Percentiles rank a stretch among this genome's conserved stretches.
These are phyloP conservation scores for Otis tarda DNA, from an alignment of 2,113 vertebrate genomes.

Conservation along the genomic window DNA sequence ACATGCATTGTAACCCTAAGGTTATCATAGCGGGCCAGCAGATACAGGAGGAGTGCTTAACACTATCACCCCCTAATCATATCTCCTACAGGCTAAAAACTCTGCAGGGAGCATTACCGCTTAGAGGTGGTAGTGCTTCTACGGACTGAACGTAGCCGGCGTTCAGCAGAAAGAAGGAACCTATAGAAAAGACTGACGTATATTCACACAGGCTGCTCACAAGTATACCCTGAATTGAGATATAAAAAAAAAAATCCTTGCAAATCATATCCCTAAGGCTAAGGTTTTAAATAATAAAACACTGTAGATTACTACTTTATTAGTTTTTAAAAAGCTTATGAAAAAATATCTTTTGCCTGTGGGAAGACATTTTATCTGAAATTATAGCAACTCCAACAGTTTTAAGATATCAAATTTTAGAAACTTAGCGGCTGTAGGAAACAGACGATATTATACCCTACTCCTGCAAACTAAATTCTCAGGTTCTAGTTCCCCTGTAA, in stretches of 20 bases:
- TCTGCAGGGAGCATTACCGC: constrained; percentile 72
- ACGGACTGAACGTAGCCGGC: constrained; percentile 44
- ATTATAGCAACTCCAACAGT: constrained; percentile 72
- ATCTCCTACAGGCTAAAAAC: constrained; percentile 79
- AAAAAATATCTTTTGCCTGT: constrained; percentile 78
- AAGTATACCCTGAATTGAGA: constrained; percentile 48
- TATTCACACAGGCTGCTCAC: constrained; percentile 4
- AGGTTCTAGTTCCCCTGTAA: constrained; percentile 40
- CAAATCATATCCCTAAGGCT: constrained; percentile 72
- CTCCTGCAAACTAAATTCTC: constrained; percentile 67
- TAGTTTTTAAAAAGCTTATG: constrained; percentile 77
- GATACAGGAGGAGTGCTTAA: constrained; percentile 81
- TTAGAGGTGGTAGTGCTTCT: constrained; percentile 54
- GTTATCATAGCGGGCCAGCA: constrained; percentile 83
- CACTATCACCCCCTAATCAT: constrained; percentile 83
- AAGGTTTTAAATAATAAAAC: constrained; percentile 79
- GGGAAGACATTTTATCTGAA: constrained; percentile 80
- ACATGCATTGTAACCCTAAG: constrained; percentile 82
- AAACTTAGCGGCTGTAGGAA: constrained; percentile 59
- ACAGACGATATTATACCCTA: constrained; percentile 16
- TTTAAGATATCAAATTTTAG: constrained; percentile 69
- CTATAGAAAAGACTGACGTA: constrained; percentile 53
- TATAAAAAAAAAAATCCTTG: constrained; percentile 69
- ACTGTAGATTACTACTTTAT: constrained; percentile 76
- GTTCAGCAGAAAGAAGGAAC: constrained; percentile 13